Evolutionary conservation across 2,113 vertebrate species (phyloP), one percentile per base, ranked within the genome.

Genomic region (Xenus cinereus): DNA sequence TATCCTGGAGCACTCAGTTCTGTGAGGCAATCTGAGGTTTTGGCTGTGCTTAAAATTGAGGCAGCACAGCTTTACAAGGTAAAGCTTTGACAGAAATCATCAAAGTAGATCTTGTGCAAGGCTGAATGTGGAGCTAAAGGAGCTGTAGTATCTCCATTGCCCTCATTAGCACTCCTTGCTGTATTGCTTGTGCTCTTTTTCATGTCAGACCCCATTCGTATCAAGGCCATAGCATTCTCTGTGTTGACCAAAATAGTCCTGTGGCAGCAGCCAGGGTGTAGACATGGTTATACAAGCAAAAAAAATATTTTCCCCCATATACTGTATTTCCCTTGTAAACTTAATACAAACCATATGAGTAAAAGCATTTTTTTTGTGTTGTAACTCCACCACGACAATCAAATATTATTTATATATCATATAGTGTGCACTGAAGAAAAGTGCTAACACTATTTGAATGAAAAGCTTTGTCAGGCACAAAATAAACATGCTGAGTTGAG

Each of bases 1-100:
- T 89, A n/a, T 96, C 75, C 83, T 83, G 90, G 67, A 87, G 80
- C 80, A 46, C 45, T 91, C 62, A 8, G 66, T 82, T 76, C 66
- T 89, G 53, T 94, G 87, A 96, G 86, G 86, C 89, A 96, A 76
- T 93, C 89, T 84, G 96, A 95, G 74, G 86, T 78, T 95, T 94
- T 90, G 90, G 81, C 89, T 53, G 35, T 17, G 28, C 39, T 90
- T 45, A 57, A 48, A 59, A 92, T 68, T 27, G 56, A 4, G 1
- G 68, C 13, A 0, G 57, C 79, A 23, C 2, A 54, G 37, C 62
- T 94, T 46, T 73, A 68, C 41, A 57, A 59, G 81, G 57, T 82
- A 26, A 54, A 32, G 64, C 45, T 74, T 17, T 62, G 75, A 46
- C 28, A 91, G 85, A 30, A 74, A 77, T 50, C 37, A 17, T 23